A percentile compares a stretch with the other conserved stretches of the same genome.
These are phyloP conservation scores for Malthinus seriepunctatus DNA, from an alignment of 2,888 invertebrate genomes.

Conservation along the genomic window DNA sequence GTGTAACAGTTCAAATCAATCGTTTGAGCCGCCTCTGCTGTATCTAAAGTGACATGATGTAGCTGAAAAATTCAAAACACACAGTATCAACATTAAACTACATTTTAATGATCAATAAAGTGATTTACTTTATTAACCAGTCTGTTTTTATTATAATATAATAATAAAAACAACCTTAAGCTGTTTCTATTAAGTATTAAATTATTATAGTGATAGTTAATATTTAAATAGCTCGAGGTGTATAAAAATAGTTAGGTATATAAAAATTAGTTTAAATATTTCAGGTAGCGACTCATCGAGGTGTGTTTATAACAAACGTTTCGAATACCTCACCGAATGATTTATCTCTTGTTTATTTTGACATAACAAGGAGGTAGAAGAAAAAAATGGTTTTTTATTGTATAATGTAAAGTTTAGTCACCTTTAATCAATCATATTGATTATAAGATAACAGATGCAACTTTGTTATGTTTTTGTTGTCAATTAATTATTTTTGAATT, in stretches of 20 bases:
- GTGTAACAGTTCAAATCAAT: no score
- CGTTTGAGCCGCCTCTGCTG: no score
- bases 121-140: no score
- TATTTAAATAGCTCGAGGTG: slow-evolving; percentile 1
- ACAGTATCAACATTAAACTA: no score
- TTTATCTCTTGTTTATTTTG: slow-evolving; percentile 10
- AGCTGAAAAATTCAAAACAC: no score
- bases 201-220: not conserved
- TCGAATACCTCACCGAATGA: slow-evolving; percentile 1
- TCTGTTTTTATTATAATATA: no score
- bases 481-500: no score
- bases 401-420: slow-evolving; percentile 4
- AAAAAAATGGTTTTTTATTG: not conserved
- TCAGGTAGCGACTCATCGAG: slow-evolving; percentile 9
- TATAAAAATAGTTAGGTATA: not conserved
- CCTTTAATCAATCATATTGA: slow-evolving; percentile 11
- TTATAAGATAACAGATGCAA: slow-evolving; percentile 1
- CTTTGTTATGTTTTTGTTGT: no score
- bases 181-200: not conserved
- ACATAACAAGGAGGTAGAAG: slow-evolving; percentile 1
- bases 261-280: not conserved
- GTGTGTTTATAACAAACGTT: slow-evolving; percentile 13
- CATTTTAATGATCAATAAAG: no score
- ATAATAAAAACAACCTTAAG: no score
- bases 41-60: no score